phyloP scores from a whole-genome alignment of 1,140 invertebrate species.

The Heliconius nattereri region DNA sequence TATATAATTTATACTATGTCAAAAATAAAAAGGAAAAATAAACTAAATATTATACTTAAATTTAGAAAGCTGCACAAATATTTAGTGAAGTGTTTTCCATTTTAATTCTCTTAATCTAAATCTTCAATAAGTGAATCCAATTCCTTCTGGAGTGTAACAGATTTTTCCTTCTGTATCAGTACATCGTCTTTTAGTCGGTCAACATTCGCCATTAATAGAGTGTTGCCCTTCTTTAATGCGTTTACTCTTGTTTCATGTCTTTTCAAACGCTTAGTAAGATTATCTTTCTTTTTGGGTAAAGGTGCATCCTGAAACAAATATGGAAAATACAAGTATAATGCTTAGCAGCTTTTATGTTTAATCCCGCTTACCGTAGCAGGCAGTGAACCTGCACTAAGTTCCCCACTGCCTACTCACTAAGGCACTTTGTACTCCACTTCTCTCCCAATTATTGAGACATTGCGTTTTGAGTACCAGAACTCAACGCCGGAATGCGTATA shows the following conservation, averaged over 20 bases:
- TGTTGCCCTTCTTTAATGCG: conserved; percentile 92
- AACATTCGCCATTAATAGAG: conserved; percentile 91
- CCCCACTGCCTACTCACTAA: too few species aligned
- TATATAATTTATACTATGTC: too few species aligned
- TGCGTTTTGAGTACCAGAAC: too few species aligned
- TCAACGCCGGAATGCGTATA: too few species aligned
- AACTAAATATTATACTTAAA: not conserved
- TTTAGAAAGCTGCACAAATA: not conserved
- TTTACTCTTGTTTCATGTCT: conserved; percentile 88
- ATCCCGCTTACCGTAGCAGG: too few species aligned
- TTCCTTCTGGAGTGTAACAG: conserved; percentile 88
- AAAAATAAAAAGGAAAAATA: not conserved
- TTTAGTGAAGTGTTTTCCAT: not conserved
- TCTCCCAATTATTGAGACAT: too few species aligned
- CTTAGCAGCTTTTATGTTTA: too few species aligned
- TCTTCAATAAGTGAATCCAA: conserved; percentile 90
- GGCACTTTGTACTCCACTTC: too few species aligned
- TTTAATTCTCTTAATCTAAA: conserved; percentile 64
- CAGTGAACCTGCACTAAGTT: too few species aligned
- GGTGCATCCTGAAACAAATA: conserved; percentile 82
- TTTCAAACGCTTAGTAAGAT: conserved; percentile 84
- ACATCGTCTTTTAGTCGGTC: conserved; percentile 92
- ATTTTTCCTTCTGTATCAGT: conserved; percentile 89
- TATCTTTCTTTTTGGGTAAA: conserved; percentile 84
- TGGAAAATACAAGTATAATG: not conserved